These are phyloP conservation scores for Xanthorhoe designata DNA, from an alignment of 2,888 invertebrate genomes.

Conservation along the genomic window DNA sequence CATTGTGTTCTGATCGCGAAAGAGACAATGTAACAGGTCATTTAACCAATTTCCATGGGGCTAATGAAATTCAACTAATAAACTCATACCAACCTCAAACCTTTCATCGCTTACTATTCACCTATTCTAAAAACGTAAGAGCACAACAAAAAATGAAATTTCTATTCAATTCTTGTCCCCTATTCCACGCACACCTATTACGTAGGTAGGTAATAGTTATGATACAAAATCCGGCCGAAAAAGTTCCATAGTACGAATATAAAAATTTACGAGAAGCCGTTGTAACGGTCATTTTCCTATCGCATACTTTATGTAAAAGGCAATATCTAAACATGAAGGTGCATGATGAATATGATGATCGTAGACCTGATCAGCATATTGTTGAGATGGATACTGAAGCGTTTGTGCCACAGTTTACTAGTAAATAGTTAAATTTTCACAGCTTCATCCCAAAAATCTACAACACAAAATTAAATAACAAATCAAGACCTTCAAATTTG, in stretches of 20 bases:
- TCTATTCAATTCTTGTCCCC: constrained; percentile 7
- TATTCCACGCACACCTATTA: constrained; percentile 21
- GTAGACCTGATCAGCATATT: constrained; percentile 51
- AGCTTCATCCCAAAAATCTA: too few species aligned
- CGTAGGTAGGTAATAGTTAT: constrained; percentile 24
- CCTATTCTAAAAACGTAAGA: not conserved
- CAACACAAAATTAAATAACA: too few species aligned
- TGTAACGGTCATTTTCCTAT: constrained; percentile 52
- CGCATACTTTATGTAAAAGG: constrained; percentile 53
- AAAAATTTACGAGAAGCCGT: constrained; percentile 61
- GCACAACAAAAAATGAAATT: not conserved
- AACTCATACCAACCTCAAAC: too few species aligned
- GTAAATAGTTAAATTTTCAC: not conserved
- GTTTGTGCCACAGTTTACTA: not conserved
- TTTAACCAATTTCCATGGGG: too few species aligned
- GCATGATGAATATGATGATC: constrained; percentile 49
- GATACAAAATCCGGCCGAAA: constrained; percentile 33
- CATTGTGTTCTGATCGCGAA: too few species aligned
- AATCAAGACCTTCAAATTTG: too few species aligned
- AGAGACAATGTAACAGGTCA: too few species aligned
- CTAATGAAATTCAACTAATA: too few species aligned
- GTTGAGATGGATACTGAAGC: not conserved
- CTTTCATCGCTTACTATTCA: not conserved
- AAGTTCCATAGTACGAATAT: constrained; percentile 44
- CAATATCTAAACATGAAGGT: constrained; percentile 61